These are phyloP conservation scores for Amphipyra tragopoginis DNA, from an alignment of 2,888 invertebrate species.

Conservation along the genomic window DNA sequence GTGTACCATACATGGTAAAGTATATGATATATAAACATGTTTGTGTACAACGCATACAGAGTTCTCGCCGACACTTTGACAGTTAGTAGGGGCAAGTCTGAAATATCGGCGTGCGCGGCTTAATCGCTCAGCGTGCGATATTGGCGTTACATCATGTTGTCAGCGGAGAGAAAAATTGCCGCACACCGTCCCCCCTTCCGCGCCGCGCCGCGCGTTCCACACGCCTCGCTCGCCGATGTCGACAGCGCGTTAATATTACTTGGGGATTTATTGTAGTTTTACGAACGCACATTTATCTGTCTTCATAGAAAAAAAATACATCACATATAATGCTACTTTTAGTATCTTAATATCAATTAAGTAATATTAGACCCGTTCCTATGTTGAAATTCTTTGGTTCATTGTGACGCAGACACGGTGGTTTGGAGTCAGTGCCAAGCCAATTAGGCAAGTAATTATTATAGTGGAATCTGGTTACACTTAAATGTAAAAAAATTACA, in stretches of 20 bases:
- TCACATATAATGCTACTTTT: slow-evolving; percentile 30
- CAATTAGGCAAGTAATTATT: no score
- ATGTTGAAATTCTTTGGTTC: slow-evolving; percentile 1
- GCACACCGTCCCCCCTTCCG: slow-evolving; percentile 73
- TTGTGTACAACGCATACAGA: slow-evolving; percentile 67
- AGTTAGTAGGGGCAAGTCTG: slow-evolving; percentile 89
- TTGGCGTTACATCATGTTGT: slow-evolving; percentile 90
- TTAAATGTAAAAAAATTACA: no score
- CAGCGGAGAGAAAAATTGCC: slow-evolving; percentile 89
- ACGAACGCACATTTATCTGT: slow-evolving; percentile 83
- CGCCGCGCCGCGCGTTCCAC: slow-evolving; percentile 67
- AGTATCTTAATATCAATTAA: slow-evolving; percentile 21
- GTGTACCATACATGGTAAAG: slow-evolving; percentile 48
- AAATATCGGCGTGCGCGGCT: slow-evolving; percentile 89
- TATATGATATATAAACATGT: slow-evolving; percentile 57
- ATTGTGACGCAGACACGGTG: slow-evolving; percentile 3
- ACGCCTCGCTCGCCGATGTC: slow-evolving; percentile 74
- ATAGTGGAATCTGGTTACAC: no score
- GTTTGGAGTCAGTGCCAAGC: no score
- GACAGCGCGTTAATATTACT: slow-evolving; percentile 87
- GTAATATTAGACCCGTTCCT: slow-evolving; percentile 3
- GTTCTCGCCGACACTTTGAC: slow-evolving; percentile 85
- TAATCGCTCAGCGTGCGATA: slow-evolving; percentile 90
- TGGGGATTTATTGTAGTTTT: slow-evolving; percentile 86
- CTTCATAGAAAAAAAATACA: slow-evolving; percentile 61